phyloP scores from a whole-genome alignment of 1,140 invertebrate species.

The Listronotus oregonensis region DNA sequence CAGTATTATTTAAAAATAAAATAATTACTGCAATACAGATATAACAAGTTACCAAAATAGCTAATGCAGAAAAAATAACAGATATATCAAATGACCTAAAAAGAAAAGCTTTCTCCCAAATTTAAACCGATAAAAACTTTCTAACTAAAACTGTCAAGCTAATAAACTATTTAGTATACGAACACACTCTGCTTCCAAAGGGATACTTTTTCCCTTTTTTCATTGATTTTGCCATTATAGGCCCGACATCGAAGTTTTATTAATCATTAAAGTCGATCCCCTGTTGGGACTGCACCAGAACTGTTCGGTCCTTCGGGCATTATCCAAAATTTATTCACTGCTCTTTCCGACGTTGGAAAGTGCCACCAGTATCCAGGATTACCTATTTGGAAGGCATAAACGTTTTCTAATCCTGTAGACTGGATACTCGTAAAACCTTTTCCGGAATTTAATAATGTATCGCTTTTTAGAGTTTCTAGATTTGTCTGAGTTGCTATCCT shows the following conservation, averaged over 20 bases:
- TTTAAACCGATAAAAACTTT: no score
- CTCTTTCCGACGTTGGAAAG: slow-evolving; percentile 13
- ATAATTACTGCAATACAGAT: no score
- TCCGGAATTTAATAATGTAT: slow-evolving; percentile 16
- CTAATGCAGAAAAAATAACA: no score
- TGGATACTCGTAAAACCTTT: slow-evolving; percentile 14
- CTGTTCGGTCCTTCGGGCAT: slow-evolving; percentile 22
- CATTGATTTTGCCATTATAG: slow-evolving; percentile 30
- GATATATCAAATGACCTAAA: background rate
- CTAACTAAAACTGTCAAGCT: slow-evolving; percentile 4
- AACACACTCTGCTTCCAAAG: background rate
- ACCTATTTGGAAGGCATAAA: slow-evolving; percentile 14
- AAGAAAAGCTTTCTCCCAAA: background rate
- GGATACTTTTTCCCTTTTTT: slow-evolving; percentile 15
- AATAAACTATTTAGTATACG: slow-evolving; percentile 18
- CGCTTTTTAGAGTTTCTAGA: background rate
- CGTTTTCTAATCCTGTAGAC: slow-evolving; percentile 16
- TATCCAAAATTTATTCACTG: slow-evolving; percentile 28
- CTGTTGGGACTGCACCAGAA: slow-evolving; percentile 11
- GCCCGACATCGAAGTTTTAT: slow-evolving; percentile 23
- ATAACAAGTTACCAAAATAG: no score
- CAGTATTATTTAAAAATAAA: no score
- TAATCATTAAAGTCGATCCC: slow-evolving; percentile 22
- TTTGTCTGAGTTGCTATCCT: background rate
- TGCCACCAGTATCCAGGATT: slow-evolving; percentile 16